These are phyloP conservation scores for Trachelus iudaicus DNA, from an alignment of 2,888 invertebrate genomes.

Conservation along the genomic window DNA sequence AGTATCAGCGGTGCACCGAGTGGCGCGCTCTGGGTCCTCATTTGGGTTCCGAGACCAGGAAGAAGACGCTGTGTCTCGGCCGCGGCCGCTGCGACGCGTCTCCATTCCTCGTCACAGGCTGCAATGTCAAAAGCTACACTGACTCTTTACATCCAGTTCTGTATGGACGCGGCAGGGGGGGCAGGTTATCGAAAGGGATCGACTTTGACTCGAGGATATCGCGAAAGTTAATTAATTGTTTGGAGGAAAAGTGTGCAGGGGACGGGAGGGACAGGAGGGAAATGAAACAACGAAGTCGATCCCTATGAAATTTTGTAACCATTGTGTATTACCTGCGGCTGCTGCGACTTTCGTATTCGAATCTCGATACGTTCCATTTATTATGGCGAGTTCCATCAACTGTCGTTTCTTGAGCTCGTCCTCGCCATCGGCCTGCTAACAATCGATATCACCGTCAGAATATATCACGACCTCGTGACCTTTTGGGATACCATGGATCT, in stretches of 20 bases:
- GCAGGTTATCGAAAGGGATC: background rate
- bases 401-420: slow-evolving; percentile 99
- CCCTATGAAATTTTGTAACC: background rate
- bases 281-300: slow-evolving; percentile 1
- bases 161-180: background rate
- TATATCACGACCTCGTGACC: slow-evolving; percentile 7
- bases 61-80: slow-evolving; percentile 84
- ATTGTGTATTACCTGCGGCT: slow-evolving; percentile 75
- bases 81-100: slow-evolving; percentile 83
- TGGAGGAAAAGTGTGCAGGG: background rate
- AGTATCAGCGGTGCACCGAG: slow-evolving; percentile 93
- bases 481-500: background rate
- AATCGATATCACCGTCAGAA: slow-evolving; percentile 59
- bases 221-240: background rate
- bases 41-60: slow-evolving; percentile 74
- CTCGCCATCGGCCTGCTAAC: slow-evolving; percentile 97
- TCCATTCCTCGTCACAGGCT: slow-evolving; percentile 88
- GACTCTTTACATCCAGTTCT: slow-evolving; percentile 59
- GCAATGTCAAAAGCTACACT: slow-evolving; percentile 66
- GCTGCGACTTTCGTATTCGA: slow-evolving; percentile 89
- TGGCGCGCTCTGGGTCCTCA: slow-evolving; percentile 78
- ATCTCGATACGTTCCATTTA: slow-evolving; percentile 99
- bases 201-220: background rate
- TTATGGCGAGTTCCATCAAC: slow-evolving; percentile 99
- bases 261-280: background rate